Percentiles rank a stretch among this genome's conserved stretches.
Conservation (phyloP, 2,797 vertebrate genomes). For the Benthosema pterotum region DNA sequence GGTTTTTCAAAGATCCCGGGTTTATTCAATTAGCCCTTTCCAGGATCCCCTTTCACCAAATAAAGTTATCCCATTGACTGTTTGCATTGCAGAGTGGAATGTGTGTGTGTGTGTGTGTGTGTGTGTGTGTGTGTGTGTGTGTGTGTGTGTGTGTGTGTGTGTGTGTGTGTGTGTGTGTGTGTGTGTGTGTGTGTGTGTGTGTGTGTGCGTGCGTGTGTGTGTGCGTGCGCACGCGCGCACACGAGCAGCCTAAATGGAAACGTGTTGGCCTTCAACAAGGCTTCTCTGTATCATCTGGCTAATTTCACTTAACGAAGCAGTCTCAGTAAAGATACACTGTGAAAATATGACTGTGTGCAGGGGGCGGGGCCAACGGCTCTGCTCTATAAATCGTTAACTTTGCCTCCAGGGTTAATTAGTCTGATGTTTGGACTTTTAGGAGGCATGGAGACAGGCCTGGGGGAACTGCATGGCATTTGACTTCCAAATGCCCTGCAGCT, state of each 20-base stretch:
- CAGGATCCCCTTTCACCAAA: constrained; percentile 98
- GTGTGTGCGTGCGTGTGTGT: constrained; percentile 5
- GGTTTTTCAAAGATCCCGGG: constrained; percentile 91
- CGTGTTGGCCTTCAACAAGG: constrained; percentile 84
- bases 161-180: constrained; percentile 80
- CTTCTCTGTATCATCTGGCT: constrained; percentile 79
- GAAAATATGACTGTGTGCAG: constrained; percentile 53
- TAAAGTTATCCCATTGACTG: constrained; percentile 98
- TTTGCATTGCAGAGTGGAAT: constrained; percentile 92
- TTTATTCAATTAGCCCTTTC: constrained; percentile 99
- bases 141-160: constrained; percentile 17
- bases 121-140: constrained; percentile 27
- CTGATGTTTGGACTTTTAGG: constrained; percentile 37
- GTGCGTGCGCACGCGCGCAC: constrained; percentile 74
- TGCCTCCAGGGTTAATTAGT: constrained; percentile 66
- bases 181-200: constrained; percentile 74
- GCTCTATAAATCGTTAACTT: constrained; percentile 71
- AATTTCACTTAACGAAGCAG: constrained; percentile 92
- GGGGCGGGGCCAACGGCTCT: constrained; percentile 36
- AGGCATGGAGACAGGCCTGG: constrained; percentile 35
- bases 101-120: constrained; percentile 79
- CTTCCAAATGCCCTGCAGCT: constrained; percentile 28
- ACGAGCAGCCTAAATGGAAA: constrained; percentile 92
- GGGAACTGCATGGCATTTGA: too few species aligned
- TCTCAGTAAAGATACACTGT: constrained; percentile 66